Base-by-base conservation (phyloP, 2,888 invertebrate genomes). In the Sclerodermus sp. region DNA sequence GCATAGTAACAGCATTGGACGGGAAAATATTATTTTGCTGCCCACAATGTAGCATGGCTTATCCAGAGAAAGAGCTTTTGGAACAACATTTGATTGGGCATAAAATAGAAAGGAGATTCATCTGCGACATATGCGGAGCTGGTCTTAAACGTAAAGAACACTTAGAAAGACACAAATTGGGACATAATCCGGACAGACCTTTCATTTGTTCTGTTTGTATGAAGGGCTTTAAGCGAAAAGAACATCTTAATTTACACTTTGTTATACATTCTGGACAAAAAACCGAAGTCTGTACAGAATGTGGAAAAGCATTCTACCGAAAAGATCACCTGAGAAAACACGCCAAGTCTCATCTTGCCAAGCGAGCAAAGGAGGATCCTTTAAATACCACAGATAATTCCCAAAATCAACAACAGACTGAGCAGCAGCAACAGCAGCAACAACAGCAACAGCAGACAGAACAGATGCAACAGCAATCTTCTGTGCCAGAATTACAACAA, bases 241-340 rank as follows among this genome's bases (percentile, higher is more conserved):
- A 91, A 71, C 91, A 91, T 67, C 83, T 91, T 67, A 90, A 90
- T 77, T 82, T 91, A 57, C 91, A 91, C 79, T 87, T 87, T 64
- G 90, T 91, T 64, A 91, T 91, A 74, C 91, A 91, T 80, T 89
- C 90, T 47, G 91, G 91, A 31, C 87, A 89, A 74, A 91, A 91
- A 79, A 90, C 88, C 4, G 90, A 91, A 76, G 86, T 89, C 57
- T 90, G 90, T 73, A 82, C 81, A 31, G 87, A 88, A 71, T 90
- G 90, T 67, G 89, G 89, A 38, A 90, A 90, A 77, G 88, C 88
- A 31, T 89, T 89, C 75, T 89, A 89, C 73, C 83, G 90, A 46
- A 90, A 90, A 71, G 91, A 91, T 73, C 91, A 91, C 76, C 78
- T 91, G 43, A 82, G 90, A 68, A 91, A 91, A 73, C 91, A 91